Conservation (phyloP, 2,888 invertebrate species). For the Cheilosia grossa region DNA sequence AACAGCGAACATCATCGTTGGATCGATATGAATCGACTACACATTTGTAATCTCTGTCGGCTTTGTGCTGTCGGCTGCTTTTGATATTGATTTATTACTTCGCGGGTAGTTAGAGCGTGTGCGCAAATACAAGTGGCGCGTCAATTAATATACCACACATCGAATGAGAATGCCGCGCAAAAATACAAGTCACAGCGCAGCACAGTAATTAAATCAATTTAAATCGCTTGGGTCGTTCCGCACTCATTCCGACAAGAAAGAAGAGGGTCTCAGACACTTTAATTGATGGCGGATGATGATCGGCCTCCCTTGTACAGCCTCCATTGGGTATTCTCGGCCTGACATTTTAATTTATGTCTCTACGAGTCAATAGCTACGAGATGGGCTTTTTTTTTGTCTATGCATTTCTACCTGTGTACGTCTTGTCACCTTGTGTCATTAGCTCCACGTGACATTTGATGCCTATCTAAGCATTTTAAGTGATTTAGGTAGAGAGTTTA, state of each 20-base stretch:
- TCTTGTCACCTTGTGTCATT: conserved; percentile 24
- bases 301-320: not conserved
- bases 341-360: conserved; percentile 44
- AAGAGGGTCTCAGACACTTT: conserved; percentile 27
- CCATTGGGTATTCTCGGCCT: conserved; percentile 8
- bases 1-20: conserved; percentile 35
- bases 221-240: conserved; percentile 34
- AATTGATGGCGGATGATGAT: conserved; percentile 34
- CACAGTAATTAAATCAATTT: conserved; percentile 64
- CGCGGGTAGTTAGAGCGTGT: conserved; percentile 38
- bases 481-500: conserved; percentile 41
- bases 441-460: conserved; percentile 44
- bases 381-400: conserved; percentile 2
- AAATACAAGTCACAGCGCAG: conserved; percentile 23
- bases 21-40: conserved; percentile 61
- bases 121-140: conserved; percentile 47
- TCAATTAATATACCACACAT: conserved; percentile 62
- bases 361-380: conserved; percentile 7
- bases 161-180: conserved; percentile 8
- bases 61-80: conserved; percentile 50
- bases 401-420: not conserved
- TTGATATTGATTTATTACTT: conserved; percentile 71
- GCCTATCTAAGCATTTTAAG: conserved; percentile 30
- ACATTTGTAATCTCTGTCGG: conserved; percentile 38
- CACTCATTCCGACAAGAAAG: conserved; percentile 9